Conservation (phyloP, 1,140 invertebrate species). For the Scaptomyza hsui region DNA sequence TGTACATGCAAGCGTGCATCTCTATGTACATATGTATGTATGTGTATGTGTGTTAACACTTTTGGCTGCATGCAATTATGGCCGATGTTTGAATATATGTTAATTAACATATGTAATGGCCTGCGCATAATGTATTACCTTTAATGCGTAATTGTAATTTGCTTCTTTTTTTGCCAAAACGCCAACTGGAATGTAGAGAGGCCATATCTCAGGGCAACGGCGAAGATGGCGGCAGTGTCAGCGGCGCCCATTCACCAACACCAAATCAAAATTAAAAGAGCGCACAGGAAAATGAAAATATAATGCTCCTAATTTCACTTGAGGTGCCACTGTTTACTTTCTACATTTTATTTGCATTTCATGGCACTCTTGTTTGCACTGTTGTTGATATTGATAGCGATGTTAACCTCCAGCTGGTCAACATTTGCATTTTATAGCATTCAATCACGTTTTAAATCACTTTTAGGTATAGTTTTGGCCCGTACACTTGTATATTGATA, state of each 20-base stretch:
- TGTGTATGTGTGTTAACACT: slow-evolving; percentile 6
- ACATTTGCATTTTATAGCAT: slow-evolving; percentile 17
- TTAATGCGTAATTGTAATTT: slow-evolving; percentile 79
- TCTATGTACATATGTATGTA: slow-evolving; percentile 7
- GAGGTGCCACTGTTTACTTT: slow-evolving; percentile 34
- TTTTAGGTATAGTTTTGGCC: not conserved
- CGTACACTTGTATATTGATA: slow-evolving; percentile 9
- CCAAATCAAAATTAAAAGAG: slow-evolving; percentile 16
- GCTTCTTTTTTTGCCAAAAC: slow-evolving; percentile 78
- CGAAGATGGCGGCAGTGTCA: slow-evolving; percentile 28
- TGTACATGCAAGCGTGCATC: slow-evolving; percentile 5
- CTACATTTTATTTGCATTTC: slow-evolving; percentile 40
- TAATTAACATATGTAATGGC: slow-evolving; percentile 61
- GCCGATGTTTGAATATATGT: slow-evolving; percentile 41
- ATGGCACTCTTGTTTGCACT: slow-evolving; percentile 34
- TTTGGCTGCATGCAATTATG: not conserved
- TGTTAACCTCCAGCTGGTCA: slow-evolving; percentile 28
- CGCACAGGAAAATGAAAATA: slow-evolving; percentile 18
- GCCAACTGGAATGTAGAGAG: slow-evolving; percentile 80
- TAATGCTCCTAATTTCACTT: slow-evolving; percentile 45
- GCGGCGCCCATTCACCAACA: slow-evolving; percentile 9
- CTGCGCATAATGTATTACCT: slow-evolving; percentile 62
- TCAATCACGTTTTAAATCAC: slow-evolving; percentile 10
- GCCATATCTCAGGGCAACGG: slow-evolving; percentile 57
- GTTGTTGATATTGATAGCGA: slow-evolving; percentile 39